Percentiles rank a stretch among this genome's conserved stretches.
These are phyloP conservation scores for Muntiacus muntjak DNA, from an alignment of 2,113 vertebrate genomes.

Conservation along the genomic window DNA sequence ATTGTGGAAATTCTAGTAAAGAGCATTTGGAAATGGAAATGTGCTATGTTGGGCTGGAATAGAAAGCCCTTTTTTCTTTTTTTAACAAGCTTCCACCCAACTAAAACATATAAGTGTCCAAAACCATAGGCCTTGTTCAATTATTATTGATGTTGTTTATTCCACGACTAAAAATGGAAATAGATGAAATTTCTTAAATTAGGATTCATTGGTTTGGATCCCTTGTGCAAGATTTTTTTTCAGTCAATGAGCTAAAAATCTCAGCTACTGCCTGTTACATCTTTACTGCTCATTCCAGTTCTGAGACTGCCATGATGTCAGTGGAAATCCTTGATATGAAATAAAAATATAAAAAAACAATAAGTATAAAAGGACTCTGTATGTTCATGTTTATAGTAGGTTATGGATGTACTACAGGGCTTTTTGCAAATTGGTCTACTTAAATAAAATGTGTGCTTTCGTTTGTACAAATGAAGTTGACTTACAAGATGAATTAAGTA, in stretches of 20 bases:
- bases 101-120: not conserved
- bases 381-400: slow-evolving; percentile 53
- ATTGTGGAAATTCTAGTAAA: not conserved
- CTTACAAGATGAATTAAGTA: slow-evolving; percentile 75
- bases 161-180: not conserved
- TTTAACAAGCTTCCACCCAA: not conserved
- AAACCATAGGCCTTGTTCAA: not conserved
- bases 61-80: not conserved
- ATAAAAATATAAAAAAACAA: slow-evolving; percentile 45
- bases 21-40: not conserved
- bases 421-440: slow-evolving; percentile 65
- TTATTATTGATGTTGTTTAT: not conserved
- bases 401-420: slow-evolving; percentile 5
- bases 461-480: slow-evolving; percentile 58
- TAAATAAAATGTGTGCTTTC: slow-evolving; percentile 53
- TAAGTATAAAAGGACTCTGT: slow-evolving; percentile 58
- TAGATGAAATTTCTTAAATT: not conserved
- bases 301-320: slow-evolving; percentile 37
- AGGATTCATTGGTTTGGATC: not conserved
- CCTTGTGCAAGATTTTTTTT: not conserved
- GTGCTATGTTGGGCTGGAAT: not conserved
- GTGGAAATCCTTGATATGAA: slow-evolving; percentile 61
- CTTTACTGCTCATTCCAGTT: not conserved
- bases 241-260: not conserved
- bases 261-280: not conserved